Evolutionary conservation across 2,888 invertebrate genomes (phyloP), one percentile per base, ranked within the genome.

Genomic region (Bellardia bayeri): DNA sequence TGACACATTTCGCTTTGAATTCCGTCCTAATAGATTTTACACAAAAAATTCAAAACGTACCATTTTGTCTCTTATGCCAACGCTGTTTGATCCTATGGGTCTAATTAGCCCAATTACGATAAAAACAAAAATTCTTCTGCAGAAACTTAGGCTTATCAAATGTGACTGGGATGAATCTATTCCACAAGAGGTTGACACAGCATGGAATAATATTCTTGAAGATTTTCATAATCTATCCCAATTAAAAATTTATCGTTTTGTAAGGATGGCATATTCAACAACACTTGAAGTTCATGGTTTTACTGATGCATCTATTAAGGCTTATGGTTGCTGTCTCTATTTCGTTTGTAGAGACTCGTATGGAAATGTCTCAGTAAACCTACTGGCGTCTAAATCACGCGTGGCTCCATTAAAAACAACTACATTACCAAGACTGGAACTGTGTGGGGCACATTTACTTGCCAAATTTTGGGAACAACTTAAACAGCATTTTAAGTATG

Each of bases 311-410:
- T 89, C 83, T 11, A 30, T 16, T 66, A 69, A 81, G 11, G 89
- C 88, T 6, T 89, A 88, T 78, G 87, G 80, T 1, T 87, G 78
- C 23, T 87, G 84, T n/a, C 23, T 88, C 0, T 88, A 88, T 64
- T 56, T 86, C 7, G 63, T 82, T 13, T 79, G 68, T 11, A 51
- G 33, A 11, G 84, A 88, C 56, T 33, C 33, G 5, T 33, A 0
- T 8, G 83, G 49, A 4, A 85, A 69, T 51, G 16, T 78, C 0
- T 2, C 16, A 9, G 63, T 79, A 51, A 61, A 83, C 4, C 66
- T 89, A 2, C 51, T 89, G 37, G 69, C 82, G 16, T 76, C 89
- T 2, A 88, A 87, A 75, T 89, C 88, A 4, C 79, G 86, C 9
- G 87, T 89, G 3, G 83, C 88, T 1, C 88, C 89, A 1, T 23